Base-by-base conservation (phyloP, 1,140 invertebrate species). In the Pararge aegeria region DNA sequence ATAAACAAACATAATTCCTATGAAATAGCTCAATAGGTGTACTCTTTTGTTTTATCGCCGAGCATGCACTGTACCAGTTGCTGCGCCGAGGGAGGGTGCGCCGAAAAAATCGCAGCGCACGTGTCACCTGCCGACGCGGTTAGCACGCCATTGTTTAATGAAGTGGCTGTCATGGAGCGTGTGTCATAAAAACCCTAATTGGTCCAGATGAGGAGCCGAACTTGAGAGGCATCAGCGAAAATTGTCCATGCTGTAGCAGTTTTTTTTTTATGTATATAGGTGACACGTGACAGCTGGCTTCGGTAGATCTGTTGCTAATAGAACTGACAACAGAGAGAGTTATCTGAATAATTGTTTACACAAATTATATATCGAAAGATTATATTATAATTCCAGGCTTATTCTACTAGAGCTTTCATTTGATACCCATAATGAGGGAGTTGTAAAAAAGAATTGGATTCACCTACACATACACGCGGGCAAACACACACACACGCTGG, bases 71-170 rank as follows among this genome's bases (percentile, higher is more conserved):
- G 66, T 56, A 55, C 40, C 55, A 64, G 61, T 54, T 55, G n/a
- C 58, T 70, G 65, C 58, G 70, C 55, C 40, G 53, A 73, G 76
- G 78, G 76, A 69, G 70, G 67, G 57, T 72, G 66, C n/a, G n/a
- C n/a, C n/a, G 57, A 59, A 48, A 59, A 70, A 76, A 76, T 51
- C n/a, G 52, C 53, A 7, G 65, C 73, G 82, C 83, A 86, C 83
- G 83, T 82, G 83, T 73, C 78, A 81, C 75, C 75, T 80, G 82
- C 69, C 66, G 70, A 64, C n/a, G n/a, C n/a, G n/a, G n/a, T n/a
- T 68, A 66, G 69, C 73, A 60, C 70, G 61, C 60, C 61, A 75
- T 78, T 73, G 70, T 68, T 58, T 64, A 42, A 61, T 62, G 46
- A 66, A 72, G 70, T 57, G 61, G 30, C 7, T 24, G 37, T 52